A percentile compares a stretch with the other conserved stretches of the same genome.
Conservation (phyloP, 2,113 vertebrate species). For the Salvelinus fontinalis region DNA sequence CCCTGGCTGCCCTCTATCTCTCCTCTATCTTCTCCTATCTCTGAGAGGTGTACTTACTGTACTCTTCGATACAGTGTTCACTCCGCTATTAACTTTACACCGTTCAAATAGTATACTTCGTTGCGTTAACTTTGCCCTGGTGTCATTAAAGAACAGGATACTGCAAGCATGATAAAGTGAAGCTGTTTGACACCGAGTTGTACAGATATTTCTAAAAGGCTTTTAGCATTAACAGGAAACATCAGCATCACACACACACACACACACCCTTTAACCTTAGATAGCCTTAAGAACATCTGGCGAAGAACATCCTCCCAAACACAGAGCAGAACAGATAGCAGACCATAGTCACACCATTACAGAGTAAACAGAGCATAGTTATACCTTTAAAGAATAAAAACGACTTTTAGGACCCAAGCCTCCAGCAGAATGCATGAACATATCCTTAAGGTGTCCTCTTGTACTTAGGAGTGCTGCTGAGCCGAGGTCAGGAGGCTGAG, state of each 20-base stretch:
- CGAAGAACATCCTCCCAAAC: background rate
- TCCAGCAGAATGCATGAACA: slow-evolving; percentile 84
- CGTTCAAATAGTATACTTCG: no score
- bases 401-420: slow-evolving; percentile 75
- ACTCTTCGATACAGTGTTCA: no score
- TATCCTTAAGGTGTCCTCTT: slow-evolving; percentile 62
- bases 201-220: background rate
- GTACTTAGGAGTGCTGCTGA: slow-evolving; percentile 26
- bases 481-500: slow-evolving; percentile 19
- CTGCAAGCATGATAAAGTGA: background rate
- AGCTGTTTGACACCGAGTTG: background rate
- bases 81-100: background rate
- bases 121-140: background rate
- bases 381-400: slow-evolving; percentile 81
- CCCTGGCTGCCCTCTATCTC: background rate
- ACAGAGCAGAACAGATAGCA: background rate
- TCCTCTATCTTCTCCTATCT: background rate
- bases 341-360: no score
- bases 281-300: background rate
- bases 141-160: background rate
- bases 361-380: slow-evolving; percentile 26
- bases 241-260: background rate
- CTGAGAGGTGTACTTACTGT: background rate
- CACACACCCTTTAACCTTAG: background rate
- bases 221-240: background rate